Evolutionary conservation across 2,888 invertebrate genomes (phyloP), one percentile per base, ranked within the genome.

Genomic region (Tubulanus polymorphus): DNA sequence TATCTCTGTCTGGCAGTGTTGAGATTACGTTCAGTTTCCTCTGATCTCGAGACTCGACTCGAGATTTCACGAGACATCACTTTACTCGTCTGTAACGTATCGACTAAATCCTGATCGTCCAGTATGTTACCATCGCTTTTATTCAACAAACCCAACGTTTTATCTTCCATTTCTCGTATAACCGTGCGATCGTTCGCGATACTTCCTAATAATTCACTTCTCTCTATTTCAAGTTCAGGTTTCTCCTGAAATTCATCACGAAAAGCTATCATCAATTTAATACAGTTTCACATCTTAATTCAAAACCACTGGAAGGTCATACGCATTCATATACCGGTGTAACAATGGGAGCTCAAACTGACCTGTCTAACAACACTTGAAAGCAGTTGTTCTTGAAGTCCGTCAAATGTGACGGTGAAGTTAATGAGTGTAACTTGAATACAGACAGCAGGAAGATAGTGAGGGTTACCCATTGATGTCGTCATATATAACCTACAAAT

Each of bases 351-450:
- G 35, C n/a, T 32, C n/a, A n/a, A n/a, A n/a, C 57, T 54, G 55
- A 76, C 78, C 72, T 79, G 75, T 66, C 68, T 72, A 48, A 79
- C 78, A 15, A 79, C 76, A 18, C 69, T 68, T 25, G 78, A 79
- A 27, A 79, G 66, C 3, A 79, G 68, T 63, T 79, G 79, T 57
- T 79, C 78, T 60, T 78, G 76, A 8, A 79, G 67, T 8, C 76
- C 78, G 37, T 75, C 74, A 56, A 76, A 77, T 28, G 76, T 79
- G 48, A 79, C 77, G 3, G 77, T 78, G 63, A 79, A 79, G 69
- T 79, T 78, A 67, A 79, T 76, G 52, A 78, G 66, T 54, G 75
- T 76, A 41, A 74, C 75, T 55, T 75, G 72, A 56, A 76, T 79
- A 55, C 72, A 75, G 27, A 78, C 72, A 1, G 72, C 69, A 1